Percentiles rank a stretch among this genome's conserved stretches.
Evolutionary conservation across 1,140 invertebrate genomes (phyloP).

Genomic region (Formica selysi): DNA sequence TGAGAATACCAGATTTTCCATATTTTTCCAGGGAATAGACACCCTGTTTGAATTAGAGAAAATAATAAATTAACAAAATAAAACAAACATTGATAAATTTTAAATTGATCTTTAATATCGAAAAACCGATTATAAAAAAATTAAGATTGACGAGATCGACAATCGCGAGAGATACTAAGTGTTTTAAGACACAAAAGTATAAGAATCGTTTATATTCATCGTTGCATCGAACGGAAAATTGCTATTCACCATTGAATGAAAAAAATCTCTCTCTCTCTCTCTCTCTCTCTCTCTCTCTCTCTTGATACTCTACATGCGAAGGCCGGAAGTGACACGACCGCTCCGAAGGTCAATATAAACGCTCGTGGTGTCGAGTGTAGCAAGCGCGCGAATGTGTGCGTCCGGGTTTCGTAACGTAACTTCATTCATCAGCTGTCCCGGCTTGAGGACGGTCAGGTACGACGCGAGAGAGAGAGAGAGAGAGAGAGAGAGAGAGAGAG

Average conservation of each 20-base stretch:
- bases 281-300: constrained; percentile 6
- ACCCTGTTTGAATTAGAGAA: no score
- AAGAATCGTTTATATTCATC: not conserved
- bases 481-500: not conserved
- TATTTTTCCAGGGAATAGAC: no score
- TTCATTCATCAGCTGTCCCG: constrained; percentile 57
- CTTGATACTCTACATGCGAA: constrained; percentile 1
- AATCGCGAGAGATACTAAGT: not conserved
- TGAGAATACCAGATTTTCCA: no score
- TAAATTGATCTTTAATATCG: no score
- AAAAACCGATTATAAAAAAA: no score
- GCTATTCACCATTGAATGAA: constrained; percentile 22
- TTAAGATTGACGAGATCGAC: no score
- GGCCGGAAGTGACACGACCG: constrained; percentile 34
- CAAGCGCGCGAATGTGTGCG: constrained; percentile 17
- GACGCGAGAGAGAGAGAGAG: not conserved
- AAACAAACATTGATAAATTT: no score
- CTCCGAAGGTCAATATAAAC: constrained; percentile 44
- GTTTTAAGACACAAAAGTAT: constrained; percentile 6
- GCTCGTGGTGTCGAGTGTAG: constrained; percentile 26
- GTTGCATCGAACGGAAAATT: constrained; percentile 14
- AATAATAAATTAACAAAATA: no score
- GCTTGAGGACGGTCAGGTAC: constrained; percentile 62
- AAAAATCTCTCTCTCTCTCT: constrained; percentile 1
- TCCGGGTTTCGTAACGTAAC: constrained; percentile 56